phyloP scores from a whole-genome alignment of 1,140 invertebrate genomes.

The Cotesia typhae region DNA sequence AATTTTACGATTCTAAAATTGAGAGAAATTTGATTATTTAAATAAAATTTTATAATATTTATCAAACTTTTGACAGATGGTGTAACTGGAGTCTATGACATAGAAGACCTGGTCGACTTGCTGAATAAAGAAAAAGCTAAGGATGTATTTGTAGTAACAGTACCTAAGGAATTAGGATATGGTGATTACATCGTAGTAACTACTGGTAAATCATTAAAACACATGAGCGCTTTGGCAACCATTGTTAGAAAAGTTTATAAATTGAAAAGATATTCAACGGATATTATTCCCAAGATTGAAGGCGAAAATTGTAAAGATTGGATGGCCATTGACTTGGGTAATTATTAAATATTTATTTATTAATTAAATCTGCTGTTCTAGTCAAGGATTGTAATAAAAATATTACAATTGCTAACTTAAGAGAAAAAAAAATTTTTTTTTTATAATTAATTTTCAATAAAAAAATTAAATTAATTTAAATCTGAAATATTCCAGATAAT shows the following conservation, averaged over 20 bases:
- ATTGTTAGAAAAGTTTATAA: constrained; percentile 85
- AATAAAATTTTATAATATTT: neutral
- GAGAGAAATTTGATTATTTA: too few species aligned
- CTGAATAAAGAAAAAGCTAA: constrained; percentile 79
- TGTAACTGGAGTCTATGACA: constrained; percentile 81
- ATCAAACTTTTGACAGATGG: constrained; percentile 72
- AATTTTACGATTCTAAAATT: too few species aligned
- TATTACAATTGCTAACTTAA: too few species aligned
- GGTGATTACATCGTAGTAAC: constrained; percentile 84
- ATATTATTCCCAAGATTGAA: constrained; percentile 79
- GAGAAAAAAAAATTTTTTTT: too few species aligned
- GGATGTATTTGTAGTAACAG: constrained; percentile 82
- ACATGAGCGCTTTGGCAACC: constrained; percentile 78
- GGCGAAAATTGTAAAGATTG: constrained; percentile 80
- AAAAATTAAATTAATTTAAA: neutral
- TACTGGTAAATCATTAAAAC: constrained; percentile 76
- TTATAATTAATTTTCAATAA: too few species aligned
- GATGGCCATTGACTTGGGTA: constrained; percentile 91
- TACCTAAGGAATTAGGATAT: constrained; percentile 81
- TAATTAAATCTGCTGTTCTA: constrained; percentile 10
- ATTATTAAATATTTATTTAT: constrained; percentile 28
- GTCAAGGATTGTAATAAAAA: neutral
- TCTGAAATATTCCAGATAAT: constrained; percentile 73
- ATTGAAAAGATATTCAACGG: constrained; percentile 72
- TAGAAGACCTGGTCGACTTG: constrained; percentile 84